Base-by-base conservation (phyloP, 2,888 invertebrate species). In the Junonia oenone region DNA sequence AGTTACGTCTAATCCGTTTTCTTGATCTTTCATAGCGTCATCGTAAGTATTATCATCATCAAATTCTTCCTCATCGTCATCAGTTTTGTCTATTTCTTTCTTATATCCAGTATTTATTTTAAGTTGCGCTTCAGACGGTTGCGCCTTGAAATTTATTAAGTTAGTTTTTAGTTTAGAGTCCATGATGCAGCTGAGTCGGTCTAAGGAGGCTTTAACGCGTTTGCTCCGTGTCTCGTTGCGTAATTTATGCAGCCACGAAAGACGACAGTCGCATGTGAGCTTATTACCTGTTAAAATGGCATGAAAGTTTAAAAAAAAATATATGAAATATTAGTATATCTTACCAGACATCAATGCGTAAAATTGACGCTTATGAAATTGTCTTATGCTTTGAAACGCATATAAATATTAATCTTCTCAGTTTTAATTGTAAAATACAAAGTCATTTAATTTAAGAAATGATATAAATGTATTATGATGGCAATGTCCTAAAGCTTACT, bases 241-340 rank as follows among this genome's bases (percentile, higher is more conserved):
- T 49, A 96, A 87, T 64, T 92, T 92, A 80, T 94, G 94, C 67
- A 96, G 91, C 96, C 96, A 96, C 50, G 93, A 91, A 51, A 96
- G 90, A 15, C 95, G 94, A 76, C 96, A 96, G 84, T 96, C 95
- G 80, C 96, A 96, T 63, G 92, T 92, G 75, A 96, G 92, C 70
- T 92, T 93, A 87, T 96, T 96, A 71, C 94, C 96, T 96, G 93
- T 50, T 79, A 81, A 59, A 47, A n/a, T n/a, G n/a, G n/a, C n/a
- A n/a, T n/a, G n/a, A n/a, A n/a, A n/a, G n/a, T n/a, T n/a, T n/a
- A n/a, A n/a, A n/a, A n/a, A n/a, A n/a, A n/a, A n/a, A n/a, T n/a
- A n/a, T n/a, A n/a, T n/a, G n/a, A n/a, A n/a, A n/a, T n/a, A n/a
- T n/a, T n/a, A n/a, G n/a, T n/a, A n/a, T n/a, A n/a, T n/a, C n/a